A percentile compares a stretch with the other conserved stretches of the same genome.
phyloP scores from a whole-genome alignment of 1,140 invertebrate species.

The Caerostris extrusa region DNA sequence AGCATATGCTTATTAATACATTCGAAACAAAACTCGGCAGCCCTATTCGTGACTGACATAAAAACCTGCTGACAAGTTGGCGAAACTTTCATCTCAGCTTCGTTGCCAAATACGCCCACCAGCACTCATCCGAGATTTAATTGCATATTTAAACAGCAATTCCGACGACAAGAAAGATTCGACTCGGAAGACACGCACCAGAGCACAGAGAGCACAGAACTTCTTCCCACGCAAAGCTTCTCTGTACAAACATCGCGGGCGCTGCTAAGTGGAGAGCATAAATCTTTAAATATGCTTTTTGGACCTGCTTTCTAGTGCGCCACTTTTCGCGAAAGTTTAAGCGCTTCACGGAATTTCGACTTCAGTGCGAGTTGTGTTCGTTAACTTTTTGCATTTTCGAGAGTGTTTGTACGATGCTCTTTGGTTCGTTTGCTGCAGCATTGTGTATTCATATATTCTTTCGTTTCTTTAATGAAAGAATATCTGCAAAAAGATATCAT shows the following conservation, averaged over 20 bases:
- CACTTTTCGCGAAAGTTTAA: not conserved
- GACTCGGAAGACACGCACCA: not conserved
- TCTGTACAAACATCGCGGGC: not conserved
- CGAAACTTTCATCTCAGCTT: not conserved
- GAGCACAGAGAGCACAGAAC: not conserved
- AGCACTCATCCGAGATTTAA: conserved; percentile 22
- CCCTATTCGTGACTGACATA: not conserved
- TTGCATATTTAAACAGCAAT: conserved; percentile 32
- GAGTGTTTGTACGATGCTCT: too few relatives aligned
- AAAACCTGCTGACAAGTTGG: not conserved
- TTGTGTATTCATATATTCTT: too few relatives aligned
- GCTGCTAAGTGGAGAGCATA: not conserved
- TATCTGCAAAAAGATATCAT: too few relatives aligned
- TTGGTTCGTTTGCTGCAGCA: too few relatives aligned
- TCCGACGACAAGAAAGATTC: not conserved
- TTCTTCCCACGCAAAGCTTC: not conserved
- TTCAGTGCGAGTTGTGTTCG: too few relatives aligned
- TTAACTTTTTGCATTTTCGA: too few relatives aligned
- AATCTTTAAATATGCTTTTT: conserved; percentile 19
- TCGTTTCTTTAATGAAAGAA: too few relatives aligned
- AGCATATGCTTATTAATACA: not conserved
- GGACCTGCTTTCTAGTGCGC: not conserved
- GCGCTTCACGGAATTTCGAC: too few relatives aligned
- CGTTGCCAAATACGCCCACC: not conserved
- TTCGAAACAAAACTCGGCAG: not conserved